Percentiles rank a stretch among this genome's conserved stretches.
phyloP scores from a whole-genome alignment of 2,888 invertebrate genomes.

The Andrena camellia region DNA sequence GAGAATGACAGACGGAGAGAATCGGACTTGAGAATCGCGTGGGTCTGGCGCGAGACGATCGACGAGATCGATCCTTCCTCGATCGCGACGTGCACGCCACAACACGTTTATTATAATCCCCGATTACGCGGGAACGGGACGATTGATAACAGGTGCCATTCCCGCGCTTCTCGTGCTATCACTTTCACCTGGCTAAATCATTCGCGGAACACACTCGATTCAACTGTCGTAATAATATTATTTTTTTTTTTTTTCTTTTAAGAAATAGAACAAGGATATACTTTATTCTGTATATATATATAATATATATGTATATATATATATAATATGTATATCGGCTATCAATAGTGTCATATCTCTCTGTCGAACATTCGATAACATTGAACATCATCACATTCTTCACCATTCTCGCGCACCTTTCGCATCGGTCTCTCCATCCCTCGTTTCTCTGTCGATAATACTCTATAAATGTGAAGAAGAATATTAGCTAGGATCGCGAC shows the following conservation, averaged over 20 bases:
- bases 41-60: constrained; percentile 30
- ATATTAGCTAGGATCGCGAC: background rate
- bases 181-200: constrained; percentile 55
- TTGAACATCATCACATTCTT: constrained; percentile 70
- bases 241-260: constrained; percentile 57
- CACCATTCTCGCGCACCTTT: constrained; percentile 2
- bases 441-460: background rate
- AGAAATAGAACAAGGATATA: constrained; percentile 79
- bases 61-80: constrained; percentile 24
- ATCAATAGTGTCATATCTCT: constrained; percentile 68
- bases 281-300: constrained; percentile 71
- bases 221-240: constrained; percentile 77
- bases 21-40: constrained; percentile 23
- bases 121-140: constrained; percentile 35
- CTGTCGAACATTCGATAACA: constrained; percentile 74
- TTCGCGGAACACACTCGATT: constrained; percentile 62
- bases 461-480: background rate
- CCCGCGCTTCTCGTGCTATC: constrained; percentile 42
- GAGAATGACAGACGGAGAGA: constrained; percentile 22
- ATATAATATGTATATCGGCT: constrained; percentile 70
- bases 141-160: background rate
- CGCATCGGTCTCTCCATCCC: constrained; percentile 13
- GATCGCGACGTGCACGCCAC: constrained; percentile 22
- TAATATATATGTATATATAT: constrained; percentile 69
- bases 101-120: constrained; percentile 37